Evolutionary conservation across 2,113 vertebrate species (phyloP), one percentile per base, ranked within the genome.

Genomic region (Aphelocoma coerulescens): DNA sequence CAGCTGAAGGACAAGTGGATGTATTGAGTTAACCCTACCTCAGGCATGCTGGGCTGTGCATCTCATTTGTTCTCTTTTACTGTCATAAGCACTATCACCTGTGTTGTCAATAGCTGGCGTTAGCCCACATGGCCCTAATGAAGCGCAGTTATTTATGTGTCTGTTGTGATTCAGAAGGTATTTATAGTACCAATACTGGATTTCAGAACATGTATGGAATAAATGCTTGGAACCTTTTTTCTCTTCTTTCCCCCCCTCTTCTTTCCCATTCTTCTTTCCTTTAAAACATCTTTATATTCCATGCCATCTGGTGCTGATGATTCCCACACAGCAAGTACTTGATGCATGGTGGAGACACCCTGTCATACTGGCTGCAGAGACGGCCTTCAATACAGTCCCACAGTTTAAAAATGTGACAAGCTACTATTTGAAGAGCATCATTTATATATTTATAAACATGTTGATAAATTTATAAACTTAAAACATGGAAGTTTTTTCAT

Each of bases 1-100:
- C 87, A 91, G 61, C 79, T 91, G 81, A 91, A 88, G 92, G 95
- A 84, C 82, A 91, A 75, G 66, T 66, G 72, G 65, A 68, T 61
- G 35, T 51, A 77, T 86, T 51, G 73, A 75, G 77, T 95, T 96
- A 93, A 86, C 81, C 62, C 51, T 57, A 51, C 39, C 58, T 84
- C 76, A 35, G 58, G 74, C 84, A 11, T 17, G 75, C 61, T 71
- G 67, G 51, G 68, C 91, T 89, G 48, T 83, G 59, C 74, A 68
- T 68, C 83, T 89, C 32, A 52, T 68, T 95, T 83, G 13, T 43
- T 85, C 75, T 48, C 79, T 90, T 71, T 57, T 44, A 10, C 57
- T 75, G 39, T 75, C 5, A 18, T 48, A 7, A 77, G 57, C 46
- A 16, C 43, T 63, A 4, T 37, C 30, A 79, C 75, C 71, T 44